Base-by-base conservation (phyloP, 2,888 invertebrate species). In the Hermaeophaga mercurialis region DNA sequence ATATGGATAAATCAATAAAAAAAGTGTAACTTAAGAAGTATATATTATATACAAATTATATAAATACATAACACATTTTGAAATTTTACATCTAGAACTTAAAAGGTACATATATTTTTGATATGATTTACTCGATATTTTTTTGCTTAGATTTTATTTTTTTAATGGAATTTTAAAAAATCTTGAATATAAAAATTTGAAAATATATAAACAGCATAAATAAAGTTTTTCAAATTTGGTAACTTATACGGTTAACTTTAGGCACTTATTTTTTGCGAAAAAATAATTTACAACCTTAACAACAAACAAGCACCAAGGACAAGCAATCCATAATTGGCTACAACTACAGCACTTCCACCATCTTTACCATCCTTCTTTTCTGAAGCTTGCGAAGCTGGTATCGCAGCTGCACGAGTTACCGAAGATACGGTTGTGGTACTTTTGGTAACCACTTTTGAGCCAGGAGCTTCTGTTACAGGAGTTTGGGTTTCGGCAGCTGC, bases 291-390 rank as follows among this genome's bases (percentile, higher is more conserved):
- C 33, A 55, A 28, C 48, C 44, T 48, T 28, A 48, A 19, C 15
- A 55, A 7, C 7, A 55, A 31, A 41, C 48, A 34, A 17, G 48
- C 55, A 26, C 47, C 48, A 18, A 48, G 4, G 3, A 55, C 8
- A 14, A 55, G 44, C 28, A 55, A 48, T 22, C 34, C 55, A 11
- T 43, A 26, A 36, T 55, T 55, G 22, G 36, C 55, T n/a, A 19
- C 31, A 11, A 48, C 19, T 7, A 26, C 22, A 5, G 43, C 26
- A 31, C 48, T 48, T 17, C 47, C 47, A 17, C 34, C 46, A 4
- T 54, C 43, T 12, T 9, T 9, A 4, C 26, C 24, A 8, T 41
- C 24, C 22, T 41, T 52, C n/a, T 43, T 44, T 2, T 43, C 24
- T 12, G 22, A 31, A 22, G 34, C 48, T 15, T 48, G 31, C 7